Base-by-base conservation (phyloP, 2,797 vertebrate genomes). In the Channa striata region DNA sequence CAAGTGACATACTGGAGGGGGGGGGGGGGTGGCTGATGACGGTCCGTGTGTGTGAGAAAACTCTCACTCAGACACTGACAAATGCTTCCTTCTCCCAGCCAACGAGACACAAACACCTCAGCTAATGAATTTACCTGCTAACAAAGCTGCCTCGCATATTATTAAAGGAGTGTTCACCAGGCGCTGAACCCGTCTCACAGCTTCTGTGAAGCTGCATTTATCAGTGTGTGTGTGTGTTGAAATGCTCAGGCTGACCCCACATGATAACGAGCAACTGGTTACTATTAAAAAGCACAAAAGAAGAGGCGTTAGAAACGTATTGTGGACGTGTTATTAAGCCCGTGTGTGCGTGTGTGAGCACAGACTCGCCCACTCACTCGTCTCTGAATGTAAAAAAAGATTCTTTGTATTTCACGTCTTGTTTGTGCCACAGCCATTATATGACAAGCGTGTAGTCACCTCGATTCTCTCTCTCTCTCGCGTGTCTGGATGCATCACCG, bases 81-180 rank as follows among this genome's bases (percentile, higher is more conserved):
- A n/a, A 77, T 66, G 68, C 74, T 79, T 66, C 64, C 70, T 23
- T 63, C 25, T 46, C 17, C 2, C 70, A 64, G 56, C 68, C 74
- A 74, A 40, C 20, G 21, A 79, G 33, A 68, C 25, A 53, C 19
- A 48, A n/a, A 42, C 10, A 8, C 12, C 5, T 3, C 21, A 1
- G 4, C 21, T 61, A 51, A 20, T 30, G 20, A 73, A 69, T 60
- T 11, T 13, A 59, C 54, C 37, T 6, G 10, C 52, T 33, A 44
- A 64, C 77, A 70, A 71, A 59, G 65, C 47, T 50, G 72, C 34
- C 58, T 33, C 1, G 14, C 16, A 54, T 58, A 30, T 70, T 48
- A 54, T 73, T 50, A 67, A 59, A 77, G 36, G 60, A 36, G 11
- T 17, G 52, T 57, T 58, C 56, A 59, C 21, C 23, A 47, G 39